Evolutionary conservation across 2,888 invertebrate genomes (phyloP).

Genomic region (Temnothorax rugatulus): DNA sequence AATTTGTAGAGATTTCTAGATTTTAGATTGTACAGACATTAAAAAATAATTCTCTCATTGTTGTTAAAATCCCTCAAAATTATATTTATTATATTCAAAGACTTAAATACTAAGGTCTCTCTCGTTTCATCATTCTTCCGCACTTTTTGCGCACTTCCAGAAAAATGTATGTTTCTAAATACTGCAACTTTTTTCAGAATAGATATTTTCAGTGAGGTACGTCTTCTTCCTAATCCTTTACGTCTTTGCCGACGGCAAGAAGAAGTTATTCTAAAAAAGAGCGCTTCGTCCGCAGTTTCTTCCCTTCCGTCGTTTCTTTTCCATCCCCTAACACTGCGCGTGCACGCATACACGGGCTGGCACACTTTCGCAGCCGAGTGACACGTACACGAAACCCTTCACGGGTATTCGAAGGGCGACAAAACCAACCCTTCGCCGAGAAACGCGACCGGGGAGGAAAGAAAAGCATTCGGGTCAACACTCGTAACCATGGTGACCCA

Average conservation of each 20-base stretch:
- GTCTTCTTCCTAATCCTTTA: background rate
- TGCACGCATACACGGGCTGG: constrained; percentile 69
- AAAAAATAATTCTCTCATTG: background rate
- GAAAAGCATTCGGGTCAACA: constrained; percentile 82
- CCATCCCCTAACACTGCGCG: constrained; percentile 58
- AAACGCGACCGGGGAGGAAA: constrained; percentile 62
- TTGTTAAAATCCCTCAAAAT: background rate
- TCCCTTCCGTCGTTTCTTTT: constrained; percentile 56
- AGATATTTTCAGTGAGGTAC: background rate
- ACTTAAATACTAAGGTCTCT: background rate
- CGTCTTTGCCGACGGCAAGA: background rate
- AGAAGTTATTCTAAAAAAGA: constrained; percentile 60
- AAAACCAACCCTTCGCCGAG: constrained; percentile 48
- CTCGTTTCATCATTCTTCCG: background rate
- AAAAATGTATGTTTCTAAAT: background rate
- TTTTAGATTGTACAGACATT: background rate
- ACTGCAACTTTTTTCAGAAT: background rate
- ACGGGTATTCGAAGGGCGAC: constrained; percentile 67
- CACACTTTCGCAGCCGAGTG: constrained; percentile 70
- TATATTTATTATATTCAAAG: background rate
- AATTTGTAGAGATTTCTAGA: background rate
- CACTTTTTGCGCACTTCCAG: background rate
- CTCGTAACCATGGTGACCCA: constrained; percentile 82
- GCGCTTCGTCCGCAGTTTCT: constrained; percentile 49
- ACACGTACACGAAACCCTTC: constrained; percentile 76